Base-by-base conservation (phyloP, 2,113 vertebrate species). In the Tor tambroides region DNA sequence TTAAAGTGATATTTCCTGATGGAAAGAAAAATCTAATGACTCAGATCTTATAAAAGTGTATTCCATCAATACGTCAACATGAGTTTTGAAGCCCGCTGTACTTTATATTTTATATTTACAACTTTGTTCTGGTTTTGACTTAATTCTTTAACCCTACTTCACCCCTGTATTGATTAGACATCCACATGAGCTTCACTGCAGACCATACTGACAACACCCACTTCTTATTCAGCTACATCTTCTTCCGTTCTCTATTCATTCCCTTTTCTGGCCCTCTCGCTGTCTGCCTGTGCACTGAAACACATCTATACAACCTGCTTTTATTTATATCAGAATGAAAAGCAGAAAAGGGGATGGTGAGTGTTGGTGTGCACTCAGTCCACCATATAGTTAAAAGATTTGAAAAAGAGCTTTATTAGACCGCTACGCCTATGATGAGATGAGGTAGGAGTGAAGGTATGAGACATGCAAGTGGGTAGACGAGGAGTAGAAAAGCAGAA, bases 291-390 rank as follows among this genome's bases (percentile, higher is more conserved):
- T 32, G 46, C 77, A 67, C 65, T 56, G 80, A 35, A 61, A 65
- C 79, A 71, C 35, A 84, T 74, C 19, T 85, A 63, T 84, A 41
- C 51, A 56, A 81, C 49, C 65, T 83, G 79, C 51, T 54, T 81
- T 59, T 51, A 76, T 87, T 83, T 83, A 92, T 77, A 51, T 30
- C 28, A 19, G 32, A 80, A 69, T 74, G 85, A 65, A 35, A 69
- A 19, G 21, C 23, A 61, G 79, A 46, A 75, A 26, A 63, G 0
- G 63, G 21, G 59, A 43, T 38, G 65, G 54, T 35, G 51, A 79
- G 28, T 79, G 51, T 23, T 59, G 54, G 78, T 17, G 14, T 80
- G 54, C 32, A 23, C 61, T 80, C 28, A 79, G 6, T 51, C 5
- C 49, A 32, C 49, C 77, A 59, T 21, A 30, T 56, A 32, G 9